Conservation (phyloP, 2,888 invertebrate species). For the Brenthis daphne region DNA sequence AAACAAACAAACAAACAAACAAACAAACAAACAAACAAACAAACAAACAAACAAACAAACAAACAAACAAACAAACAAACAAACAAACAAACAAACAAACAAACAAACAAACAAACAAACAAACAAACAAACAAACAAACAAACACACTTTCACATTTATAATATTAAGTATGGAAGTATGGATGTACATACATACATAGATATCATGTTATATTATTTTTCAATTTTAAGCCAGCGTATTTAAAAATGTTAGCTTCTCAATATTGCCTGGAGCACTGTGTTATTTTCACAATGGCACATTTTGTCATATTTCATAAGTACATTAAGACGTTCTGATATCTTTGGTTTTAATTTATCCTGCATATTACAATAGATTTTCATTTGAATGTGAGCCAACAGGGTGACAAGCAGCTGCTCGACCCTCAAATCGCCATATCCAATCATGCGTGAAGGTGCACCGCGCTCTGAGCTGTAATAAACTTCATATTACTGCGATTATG, state of each 20-base stretch:
- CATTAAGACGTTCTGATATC: conserved; percentile 25
- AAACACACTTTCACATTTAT: too few relatives aligned
- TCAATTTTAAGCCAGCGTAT: not conserved
- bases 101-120: too few relatives aligned
- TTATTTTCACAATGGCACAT: conserved; percentile 7
- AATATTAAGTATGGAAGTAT: too few relatives aligned
- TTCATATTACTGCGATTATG: conserved; percentile 46
- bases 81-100: too few relatives aligned
- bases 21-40: too few relatives aligned
- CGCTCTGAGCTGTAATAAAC: conserved; percentile 48
- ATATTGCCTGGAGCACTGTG: not conserved
- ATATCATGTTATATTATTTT: too few relatives aligned
- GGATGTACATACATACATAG: too few relatives aligned
- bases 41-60: too few relatives aligned
- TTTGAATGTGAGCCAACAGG: conserved; percentile 70
- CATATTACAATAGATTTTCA: conserved; percentile 45
- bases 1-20: too few relatives aligned
- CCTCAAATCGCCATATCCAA: conserved; percentile 67
- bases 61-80: too few relatives aligned
- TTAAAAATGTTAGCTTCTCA: not conserved
- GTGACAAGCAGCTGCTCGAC: conserved; percentile 65
- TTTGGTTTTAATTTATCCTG: conserved; percentile 32
- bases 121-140: too few relatives aligned
- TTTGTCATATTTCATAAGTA: conserved; percentile 7
- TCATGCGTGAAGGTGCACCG: conserved; percentile 71